A percentile compares a stretch with the other conserved stretches of the same genome.
phyloP scores from a whole-genome alignment of 2,888 invertebrate species.

The Quadroppia sp. region DNA sequence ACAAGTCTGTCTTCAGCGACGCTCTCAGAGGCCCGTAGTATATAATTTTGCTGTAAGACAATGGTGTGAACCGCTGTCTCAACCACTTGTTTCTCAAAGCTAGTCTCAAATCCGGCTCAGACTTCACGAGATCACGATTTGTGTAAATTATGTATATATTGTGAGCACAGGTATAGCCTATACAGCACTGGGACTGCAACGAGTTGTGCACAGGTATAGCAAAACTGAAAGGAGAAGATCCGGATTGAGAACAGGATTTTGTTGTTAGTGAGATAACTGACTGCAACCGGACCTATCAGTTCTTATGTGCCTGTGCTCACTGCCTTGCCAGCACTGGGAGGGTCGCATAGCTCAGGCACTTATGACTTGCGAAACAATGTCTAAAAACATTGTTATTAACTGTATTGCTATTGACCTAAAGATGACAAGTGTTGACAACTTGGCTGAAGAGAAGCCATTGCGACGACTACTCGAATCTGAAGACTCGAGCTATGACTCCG shows the following conservation, averaged over 20 bases:
- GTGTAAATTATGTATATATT: neutral
- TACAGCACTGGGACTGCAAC: neutral
- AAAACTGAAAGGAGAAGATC: conserved; percentile 29
- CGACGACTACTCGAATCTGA: conserved; percentile 56
- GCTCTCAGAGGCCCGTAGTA: no score
- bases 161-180: neutral
- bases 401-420: neutral
- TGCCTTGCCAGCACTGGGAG: neutral
- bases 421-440: conserved; percentile 31
- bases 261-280: conserved; percentile 8
- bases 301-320: conserved; percentile 9
- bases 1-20: no score
- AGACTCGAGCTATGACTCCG: conserved; percentile 82
- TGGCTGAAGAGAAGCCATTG: neutral
- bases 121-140: conserved; percentile 5
- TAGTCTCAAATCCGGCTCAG: neutral
- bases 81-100: no score
- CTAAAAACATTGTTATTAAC: no score
- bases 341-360: neutral
- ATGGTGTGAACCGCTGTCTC: no score
- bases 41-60: no score
- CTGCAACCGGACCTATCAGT: conserved; percentile 19
- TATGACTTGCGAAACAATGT: neutral
- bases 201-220: neutral
- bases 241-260: conserved; percentile 30